Evolutionary conservation across 2,888 invertebrate species (phyloP).

Genomic region (Branchellion lobata): DNA sequence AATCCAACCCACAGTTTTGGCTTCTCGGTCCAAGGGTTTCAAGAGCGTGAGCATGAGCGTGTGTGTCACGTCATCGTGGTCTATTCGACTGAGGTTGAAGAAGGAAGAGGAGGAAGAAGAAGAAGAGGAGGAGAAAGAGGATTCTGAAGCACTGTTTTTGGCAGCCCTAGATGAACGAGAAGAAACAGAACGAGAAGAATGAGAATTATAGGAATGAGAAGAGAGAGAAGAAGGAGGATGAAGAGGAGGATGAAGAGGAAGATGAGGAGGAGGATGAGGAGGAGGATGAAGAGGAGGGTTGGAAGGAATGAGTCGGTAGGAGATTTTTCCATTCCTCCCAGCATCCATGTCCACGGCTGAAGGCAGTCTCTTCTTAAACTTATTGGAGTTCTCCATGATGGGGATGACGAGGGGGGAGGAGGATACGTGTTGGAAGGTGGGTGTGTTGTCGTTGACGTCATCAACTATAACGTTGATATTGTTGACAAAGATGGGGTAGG

Average conservation of each 20-base stretch:
- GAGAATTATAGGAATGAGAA: too few species aligned
- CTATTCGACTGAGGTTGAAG: conserved; percentile 10
- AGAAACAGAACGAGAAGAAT: too few species aligned
- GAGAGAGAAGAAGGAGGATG: too few species aligned
- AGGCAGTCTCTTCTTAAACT: neutral
- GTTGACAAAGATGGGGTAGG: neutral
- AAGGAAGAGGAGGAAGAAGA: neutral
- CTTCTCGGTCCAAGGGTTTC: conserved; percentile 27
- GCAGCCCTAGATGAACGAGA: too few species aligned
- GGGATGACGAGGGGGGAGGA: neutral
- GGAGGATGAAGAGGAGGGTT: neutral
- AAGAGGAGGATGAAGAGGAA: too few species aligned
- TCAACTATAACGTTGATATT: conserved; percentile 22
- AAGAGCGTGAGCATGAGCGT: neutral
- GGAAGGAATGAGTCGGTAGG: conserved; percentile 6
- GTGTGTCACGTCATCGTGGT: conserved; percentile 30
- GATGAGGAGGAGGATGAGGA: neutral
- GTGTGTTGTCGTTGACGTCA: conserved; percentile 40
- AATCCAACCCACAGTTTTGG: conserved; percentile 6
- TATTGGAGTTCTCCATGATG: neutral
- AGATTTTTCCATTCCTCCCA: conserved; percentile 19
- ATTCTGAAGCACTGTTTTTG: neutral
- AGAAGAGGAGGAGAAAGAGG: neutral
- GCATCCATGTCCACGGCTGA: conserved; percentile 16
- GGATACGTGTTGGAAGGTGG: conserved; percentile 4